Evolutionary conservation across 1,140 invertebrate species (phyloP).

Genomic region (Cherax destructor): DNA sequence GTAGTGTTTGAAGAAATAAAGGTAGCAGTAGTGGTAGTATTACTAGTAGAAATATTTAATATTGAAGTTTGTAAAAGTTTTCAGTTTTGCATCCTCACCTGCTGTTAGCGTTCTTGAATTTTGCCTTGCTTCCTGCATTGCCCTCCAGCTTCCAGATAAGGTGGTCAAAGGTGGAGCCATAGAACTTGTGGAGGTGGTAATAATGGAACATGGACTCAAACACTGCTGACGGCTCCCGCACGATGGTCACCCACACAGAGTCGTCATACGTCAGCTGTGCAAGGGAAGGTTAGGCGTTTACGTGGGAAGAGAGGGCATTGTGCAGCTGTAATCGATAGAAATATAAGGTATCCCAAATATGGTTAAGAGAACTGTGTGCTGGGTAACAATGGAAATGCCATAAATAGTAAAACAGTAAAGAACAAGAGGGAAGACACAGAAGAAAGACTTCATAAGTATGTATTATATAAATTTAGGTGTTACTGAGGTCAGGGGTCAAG

Average conservation of each 20-base stretch:
- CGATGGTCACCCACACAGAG: constrained; percentile 73
- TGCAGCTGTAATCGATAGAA: no score
- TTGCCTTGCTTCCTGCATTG: not conserved
- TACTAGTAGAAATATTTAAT: not conserved
- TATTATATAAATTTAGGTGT: no score
- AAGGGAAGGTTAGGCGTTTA: not conserved
- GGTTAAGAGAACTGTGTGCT: not conserved
- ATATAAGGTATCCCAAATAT: not conserved
- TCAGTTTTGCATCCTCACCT: constrained; percentile 5
- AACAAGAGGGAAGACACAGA: no score
- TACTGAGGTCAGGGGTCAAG: no score
- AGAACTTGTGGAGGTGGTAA: constrained; percentile 71
- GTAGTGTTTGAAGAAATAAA: not conserved
- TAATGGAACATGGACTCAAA: constrained; percentile 74
- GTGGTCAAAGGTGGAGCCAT: constrained; percentile 60
- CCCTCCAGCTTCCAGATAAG: constrained; percentile 56
- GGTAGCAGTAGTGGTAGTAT: not conserved
- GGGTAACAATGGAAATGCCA: no score
- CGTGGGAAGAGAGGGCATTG: no score
- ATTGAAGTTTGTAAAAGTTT: no score
- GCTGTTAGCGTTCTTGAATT: constrained; percentile 31
- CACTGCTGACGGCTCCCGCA: constrained; percentile 73
- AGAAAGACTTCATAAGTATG: no score
- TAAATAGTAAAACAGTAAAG: no score
- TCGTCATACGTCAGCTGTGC: constrained; percentile 58